phyloP scores from a whole-genome alignment of 1,140 invertebrate species.

The Mactra quadrangularis region DNA sequence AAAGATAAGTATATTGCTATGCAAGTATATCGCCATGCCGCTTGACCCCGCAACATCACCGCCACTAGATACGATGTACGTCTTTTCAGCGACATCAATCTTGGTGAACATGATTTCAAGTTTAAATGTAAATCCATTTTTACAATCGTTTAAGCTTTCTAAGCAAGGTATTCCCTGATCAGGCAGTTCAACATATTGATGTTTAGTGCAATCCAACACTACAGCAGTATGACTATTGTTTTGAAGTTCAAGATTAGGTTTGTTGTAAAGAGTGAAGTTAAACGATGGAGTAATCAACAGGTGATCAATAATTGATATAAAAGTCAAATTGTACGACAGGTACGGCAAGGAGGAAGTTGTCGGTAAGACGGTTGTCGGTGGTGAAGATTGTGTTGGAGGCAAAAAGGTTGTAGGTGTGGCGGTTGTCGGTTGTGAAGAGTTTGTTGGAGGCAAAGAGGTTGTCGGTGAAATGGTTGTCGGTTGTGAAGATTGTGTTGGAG shows the following conservation, averaged over 20 bases:
- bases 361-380: neutral
- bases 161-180: slow-evolving; percentile 49
- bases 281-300: slow-evolving; percentile 49
- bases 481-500: no score
- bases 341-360: slow-evolving; percentile 14
- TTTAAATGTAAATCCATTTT: slow-evolving; percentile 57
- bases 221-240: slow-evolving; percentile 38
- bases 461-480: no score
- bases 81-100: slow-evolving; percentile 25
- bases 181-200: slow-evolving; percentile 52
- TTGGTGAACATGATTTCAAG: slow-evolving; percentile 37
- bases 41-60: slow-evolving; percentile 3
- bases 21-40: slow-evolving; percentile 53
- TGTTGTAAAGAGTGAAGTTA: slow-evolving; percentile 53
- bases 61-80: slow-evolving; percentile 49
- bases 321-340: slow-evolving; percentile 47
- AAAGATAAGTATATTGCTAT: slow-evolving; percentile 29
- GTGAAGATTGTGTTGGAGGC: no score
- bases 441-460: no score
- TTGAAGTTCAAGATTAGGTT: slow-evolving; percentile 33
- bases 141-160: slow-evolving; percentile 16
- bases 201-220: slow-evolving; percentile 39
- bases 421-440: no score
- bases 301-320: slow-evolving; percentile 25
- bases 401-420: no score